Evolutionary conservation across 2,113 vertebrate species (phyloP).

Genomic region (Pygoscelis antarcticus): DNA sequence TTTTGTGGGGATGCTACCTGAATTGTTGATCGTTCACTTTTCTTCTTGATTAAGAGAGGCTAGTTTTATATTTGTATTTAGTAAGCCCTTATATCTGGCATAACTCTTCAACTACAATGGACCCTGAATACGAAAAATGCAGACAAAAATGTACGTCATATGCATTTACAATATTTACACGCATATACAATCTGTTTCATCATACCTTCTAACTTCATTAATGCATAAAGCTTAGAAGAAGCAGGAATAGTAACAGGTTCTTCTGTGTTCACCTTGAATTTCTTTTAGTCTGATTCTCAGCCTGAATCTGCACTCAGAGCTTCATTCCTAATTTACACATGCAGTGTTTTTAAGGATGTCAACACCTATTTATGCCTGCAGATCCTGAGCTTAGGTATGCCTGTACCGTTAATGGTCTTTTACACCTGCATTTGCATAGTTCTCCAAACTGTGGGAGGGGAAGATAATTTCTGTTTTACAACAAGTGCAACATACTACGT

Average conservation of each 20-base stretch:
- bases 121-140: not conserved
- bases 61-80: not conserved
- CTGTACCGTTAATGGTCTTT: not conserved
- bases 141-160: not conserved
- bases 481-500: accelerated
- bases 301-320: not conserved
- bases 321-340: not conserved
- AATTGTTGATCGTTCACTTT: not conserved
- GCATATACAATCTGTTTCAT: not conserved
- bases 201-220: not conserved
- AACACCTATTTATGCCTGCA: not conserved
- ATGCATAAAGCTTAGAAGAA: not conserved
- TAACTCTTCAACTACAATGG: not conserved
- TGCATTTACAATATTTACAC: not conserved
- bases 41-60: not conserved
- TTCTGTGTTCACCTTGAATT: not conserved
- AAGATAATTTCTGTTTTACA: not conserved
- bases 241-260: not conserved
- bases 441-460: not conserved
- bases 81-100: not conserved
- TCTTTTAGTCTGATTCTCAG: not conserved
- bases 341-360: not conserved
- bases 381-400: not conserved
- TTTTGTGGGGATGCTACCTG: not conserved
- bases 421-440: not conserved